Evolutionary conservation across 2,113 vertebrate genomes (phyloP).

Genomic region (Myxocyprinus asiaticus): DNA sequence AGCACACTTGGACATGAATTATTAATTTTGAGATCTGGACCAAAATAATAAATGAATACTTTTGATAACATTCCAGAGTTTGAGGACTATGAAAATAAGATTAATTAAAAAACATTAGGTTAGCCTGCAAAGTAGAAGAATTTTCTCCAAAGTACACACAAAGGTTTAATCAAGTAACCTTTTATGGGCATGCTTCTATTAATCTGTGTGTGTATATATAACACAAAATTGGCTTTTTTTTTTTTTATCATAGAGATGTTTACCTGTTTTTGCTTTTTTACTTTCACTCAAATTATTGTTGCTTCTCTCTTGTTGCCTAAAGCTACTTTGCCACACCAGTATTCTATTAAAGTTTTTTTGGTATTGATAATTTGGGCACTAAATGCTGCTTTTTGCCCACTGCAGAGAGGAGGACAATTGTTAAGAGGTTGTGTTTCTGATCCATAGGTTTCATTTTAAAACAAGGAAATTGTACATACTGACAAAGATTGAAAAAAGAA

Average conservation of each 20-base stretch:
- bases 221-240: too few relatives aligned
- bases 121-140: background rate
- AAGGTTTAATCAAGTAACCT: background rate
- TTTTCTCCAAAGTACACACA: too few relatives aligned
- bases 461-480: conserved; percentile 53
- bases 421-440: background rate
- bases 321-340: too few relatives aligned
- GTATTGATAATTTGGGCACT: too few relatives aligned
- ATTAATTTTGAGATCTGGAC: conserved; percentile 33
- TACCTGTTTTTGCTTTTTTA: too few relatives aligned
- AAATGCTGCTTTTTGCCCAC: too few relatives aligned
- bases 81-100: background rate
- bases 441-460: conserved; percentile 22
- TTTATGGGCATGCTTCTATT: background rate
- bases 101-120: conserved; percentile 14
- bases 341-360: too few relatives aligned
- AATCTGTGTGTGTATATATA: too few relatives aligned
- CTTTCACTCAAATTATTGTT: too few relatives aligned
- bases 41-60: conserved; percentile 35
- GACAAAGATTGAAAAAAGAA: conserved; percentile 47
- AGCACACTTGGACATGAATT: conserved; percentile 33
- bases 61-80: conserved; percentile 22
- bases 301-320: too few relatives aligned
- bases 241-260: too few relatives aligned
- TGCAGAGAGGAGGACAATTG: background rate